Conservation (phyloP, 2,888 invertebrate genomes). For the Chouioia cunea region DNA sequence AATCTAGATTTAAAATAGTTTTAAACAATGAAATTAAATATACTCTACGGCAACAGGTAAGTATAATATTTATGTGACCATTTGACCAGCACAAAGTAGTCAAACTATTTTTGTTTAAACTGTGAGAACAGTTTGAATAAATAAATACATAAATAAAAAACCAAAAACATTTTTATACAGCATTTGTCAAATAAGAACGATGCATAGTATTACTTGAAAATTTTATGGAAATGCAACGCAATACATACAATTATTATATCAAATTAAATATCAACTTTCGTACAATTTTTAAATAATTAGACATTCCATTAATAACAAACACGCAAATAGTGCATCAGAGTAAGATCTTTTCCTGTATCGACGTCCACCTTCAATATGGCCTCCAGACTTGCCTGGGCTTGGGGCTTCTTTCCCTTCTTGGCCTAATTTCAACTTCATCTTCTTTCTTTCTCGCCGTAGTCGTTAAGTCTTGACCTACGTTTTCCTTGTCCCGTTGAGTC, state of each 20-base stretch:
- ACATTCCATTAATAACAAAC: neutral
- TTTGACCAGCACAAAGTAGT: no score
- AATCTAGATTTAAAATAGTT: neutral
- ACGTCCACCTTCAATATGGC: slow-evolving; percentile 58
- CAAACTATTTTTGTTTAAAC: no score
- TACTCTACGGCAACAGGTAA: slow-evolving; percentile 23
- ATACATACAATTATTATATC: no score
- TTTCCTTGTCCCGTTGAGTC: slow-evolving; percentile 61
- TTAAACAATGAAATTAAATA: slow-evolving; percentile 8
- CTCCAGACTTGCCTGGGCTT: slow-evolving; percentile 67
- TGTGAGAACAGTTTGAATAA: no score
- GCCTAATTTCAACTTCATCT: slow-evolving; percentile 58
- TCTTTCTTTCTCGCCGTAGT: slow-evolving; percentile 60
- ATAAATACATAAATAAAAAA: no score
- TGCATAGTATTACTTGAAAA: no score
- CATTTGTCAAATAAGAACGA: no score
- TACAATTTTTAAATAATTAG: no score
- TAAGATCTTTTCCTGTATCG: neutral
- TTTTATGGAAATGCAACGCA: no score
- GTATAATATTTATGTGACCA: neutral
- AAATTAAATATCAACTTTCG: no score
- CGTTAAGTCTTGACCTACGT: slow-evolving; percentile 65
- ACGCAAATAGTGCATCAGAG: neutral
- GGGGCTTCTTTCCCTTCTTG: slow-evolving; percentile 62
- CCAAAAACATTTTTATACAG: no score